Evolutionary conservation across 2,888 invertebrate species (phyloP), one percentile per base, ranked within the genome.

Genomic region (Hipparchia sbordonii): DNA sequence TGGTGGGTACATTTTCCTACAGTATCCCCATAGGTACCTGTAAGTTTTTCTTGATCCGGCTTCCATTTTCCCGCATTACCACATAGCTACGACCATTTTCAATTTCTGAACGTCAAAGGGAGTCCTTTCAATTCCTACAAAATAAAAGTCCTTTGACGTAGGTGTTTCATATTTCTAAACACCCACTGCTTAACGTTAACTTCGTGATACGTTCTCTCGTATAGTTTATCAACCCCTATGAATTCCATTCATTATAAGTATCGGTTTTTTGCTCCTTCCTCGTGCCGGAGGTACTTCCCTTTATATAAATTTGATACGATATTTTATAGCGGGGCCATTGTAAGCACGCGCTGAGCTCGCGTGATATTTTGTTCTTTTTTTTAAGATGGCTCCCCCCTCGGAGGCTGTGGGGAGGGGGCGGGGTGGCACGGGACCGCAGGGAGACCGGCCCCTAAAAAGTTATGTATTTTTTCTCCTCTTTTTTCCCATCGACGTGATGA

Each of bases 401-500:
- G 79, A 80, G 80, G 75, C 77, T 71, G 74, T 76, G 74, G 70
- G 71, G 68, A 74, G 78, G 73, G 73, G 80, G 80, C 79, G 81
- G 77, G 76, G 74, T 71, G 80, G 75, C 72, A 77, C 80, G 83
- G 83, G 84, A 81, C 77, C 78, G 84, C 79, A 79, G 84, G 86
- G 85, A 82, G 78, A 84, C 82, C 87, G 85, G 87, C 92, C 92
- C 93, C 92, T 93, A 93, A 93, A 93, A 93, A 93, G 92, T 93
- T 92, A 93, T 93, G 89, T 92, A 92, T 93, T 93, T 93, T 91
- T 90, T 93, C 90, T 89, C 89, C 88, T 89, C 90, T 91, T 93
- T 93, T 92, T 93, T 91, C 91, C 85, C 88, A 90, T 92, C 88
- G 91, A 90, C 89, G 90, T 90, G 90, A 91, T 91, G 91, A 90